Conservation (phyloP, 2,113 vertebrate genomes). For the Nicator chloris region DNA sequence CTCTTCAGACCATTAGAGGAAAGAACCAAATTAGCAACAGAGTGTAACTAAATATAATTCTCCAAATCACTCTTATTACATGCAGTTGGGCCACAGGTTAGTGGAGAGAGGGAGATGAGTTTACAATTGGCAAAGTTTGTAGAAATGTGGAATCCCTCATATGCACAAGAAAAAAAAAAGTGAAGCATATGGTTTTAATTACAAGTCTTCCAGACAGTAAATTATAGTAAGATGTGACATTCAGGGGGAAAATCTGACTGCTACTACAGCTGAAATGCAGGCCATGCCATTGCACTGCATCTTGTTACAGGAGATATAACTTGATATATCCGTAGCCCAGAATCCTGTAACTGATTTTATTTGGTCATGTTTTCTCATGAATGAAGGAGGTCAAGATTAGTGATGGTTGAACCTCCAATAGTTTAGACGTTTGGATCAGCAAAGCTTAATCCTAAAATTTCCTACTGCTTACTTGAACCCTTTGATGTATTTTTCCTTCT, state of each 20-base stretch:
- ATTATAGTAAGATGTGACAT: slow-evolving; percentile 25
- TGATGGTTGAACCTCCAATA: not conserved
- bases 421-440: not conserved
- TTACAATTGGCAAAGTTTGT: slow-evolving; percentile 12
- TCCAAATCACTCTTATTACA: slow-evolving; percentile 47
- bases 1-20: slow-evolving; percentile 14
- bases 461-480: not conserved
- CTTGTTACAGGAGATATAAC: slow-evolving; percentile 16
- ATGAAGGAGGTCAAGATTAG: not conserved
- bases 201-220: slow-evolving; percentile 34
- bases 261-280: slow-evolving; percentile 2
- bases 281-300: not conserved
- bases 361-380: slow-evolving; percentile 44
- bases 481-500: not conserved
- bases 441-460: slow-evolving; percentile 15
- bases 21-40: slow-evolving; percentile 42
- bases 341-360: slow-evolving; percentile 41
- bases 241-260: not conserved
- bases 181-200: slow-evolving; percentile 35
- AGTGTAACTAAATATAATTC: slow-evolving; percentile 25
- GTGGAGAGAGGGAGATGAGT: not conserved
- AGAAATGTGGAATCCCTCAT: not conserved
- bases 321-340: not conserved
- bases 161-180: not conserved
- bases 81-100: slow-evolving; percentile 26